These are phyloP conservation scores for Drosophila kanapiae DNA, from an alignment of 1,140 invertebrate genomes.

Conservation along the genomic window DNA sequence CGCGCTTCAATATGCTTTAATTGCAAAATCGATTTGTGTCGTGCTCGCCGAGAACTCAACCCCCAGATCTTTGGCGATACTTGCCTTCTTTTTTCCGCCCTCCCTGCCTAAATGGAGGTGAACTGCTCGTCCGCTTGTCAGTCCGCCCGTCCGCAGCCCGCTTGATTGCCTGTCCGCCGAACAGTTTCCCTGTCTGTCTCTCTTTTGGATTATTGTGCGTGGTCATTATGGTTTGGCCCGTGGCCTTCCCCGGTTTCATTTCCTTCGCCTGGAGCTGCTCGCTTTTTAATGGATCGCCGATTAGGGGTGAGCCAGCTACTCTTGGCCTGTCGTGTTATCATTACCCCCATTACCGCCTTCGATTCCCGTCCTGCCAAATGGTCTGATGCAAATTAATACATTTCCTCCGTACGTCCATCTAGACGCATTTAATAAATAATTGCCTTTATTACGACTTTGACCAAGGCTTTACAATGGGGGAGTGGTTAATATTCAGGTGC, in stretches of 20 bases:
- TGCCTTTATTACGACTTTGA: constrained; percentile 13
- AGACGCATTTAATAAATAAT: constrained; percentile 40
- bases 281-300: constrained; percentile 52
- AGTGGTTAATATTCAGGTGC: constrained; percentile 13
- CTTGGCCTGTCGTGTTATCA: constrained; percentile 54
- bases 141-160: constrained; percentile 12
- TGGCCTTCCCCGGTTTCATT: constrained; percentile 16
- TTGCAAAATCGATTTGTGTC: constrained; percentile 80
- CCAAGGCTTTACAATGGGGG: constrained; percentile 15
- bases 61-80: constrained; percentile 36
- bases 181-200: constrained; percentile 38
- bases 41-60: constrained; percentile 54
- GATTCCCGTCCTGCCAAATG: constrained; percentile 25
- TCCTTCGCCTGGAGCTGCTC: constrained; percentile 8
- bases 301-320: constrained; percentile 40
- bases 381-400: constrained; percentile 71
- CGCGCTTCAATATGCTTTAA: constrained; percentile 67
- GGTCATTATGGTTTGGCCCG: constrained; percentile 65
- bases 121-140: constrained; percentile 26
- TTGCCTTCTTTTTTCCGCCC: constrained; percentile 19
- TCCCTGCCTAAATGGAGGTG: constrained; percentile 54
- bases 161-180: constrained; percentile 27
- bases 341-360: constrained; percentile 38
- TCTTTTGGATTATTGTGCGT: constrained; percentile 65
- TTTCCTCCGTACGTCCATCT: constrained; percentile 18